Evolutionary conservation across 1,140 invertebrate genomes (phyloP).

Genomic region (Phymastichus coffea): DNA sequence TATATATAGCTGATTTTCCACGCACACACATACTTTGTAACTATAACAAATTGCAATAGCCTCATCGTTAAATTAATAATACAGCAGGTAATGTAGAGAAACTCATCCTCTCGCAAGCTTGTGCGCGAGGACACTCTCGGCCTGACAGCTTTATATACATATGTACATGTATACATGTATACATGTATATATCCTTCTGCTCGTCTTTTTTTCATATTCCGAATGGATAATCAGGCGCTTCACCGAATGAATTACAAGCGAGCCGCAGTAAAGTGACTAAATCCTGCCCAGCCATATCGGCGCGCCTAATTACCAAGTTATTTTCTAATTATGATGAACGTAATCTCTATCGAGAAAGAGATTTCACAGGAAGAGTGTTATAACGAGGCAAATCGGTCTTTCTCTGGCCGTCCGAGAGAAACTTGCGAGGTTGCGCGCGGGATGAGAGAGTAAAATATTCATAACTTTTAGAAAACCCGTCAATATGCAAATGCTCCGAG

Average conservation of each 20-base stretch:
- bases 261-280: no score
- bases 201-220: no score
- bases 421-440: conserved; percentile 23
- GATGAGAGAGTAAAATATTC: conserved; percentile 51
- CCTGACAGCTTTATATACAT: no score
- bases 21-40: no score
- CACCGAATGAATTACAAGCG: no score
- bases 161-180: no score
- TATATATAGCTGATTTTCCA: no score
- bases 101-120: no score
- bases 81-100: background rate
- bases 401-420: conserved; percentile 20
- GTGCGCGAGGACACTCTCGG: no score
- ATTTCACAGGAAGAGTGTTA: conserved; percentile 26
- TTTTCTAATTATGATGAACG: conserved; percentile 28
- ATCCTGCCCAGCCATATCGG: background rate
- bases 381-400: conserved; percentile 40
- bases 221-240: no score
- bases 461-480: conserved; percentile 59
- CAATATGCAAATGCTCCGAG: conserved; percentile 59
- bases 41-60: background rate
- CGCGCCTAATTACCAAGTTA: conserved; percentile 7
- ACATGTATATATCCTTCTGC: no score
- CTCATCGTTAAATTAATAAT: background rate
- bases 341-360: conserved; percentile 31